These are phyloP conservation scores for Diplolepis rosae DNA, from an alignment of 2,888 invertebrate genomes.

Conservation along the genomic window DNA sequence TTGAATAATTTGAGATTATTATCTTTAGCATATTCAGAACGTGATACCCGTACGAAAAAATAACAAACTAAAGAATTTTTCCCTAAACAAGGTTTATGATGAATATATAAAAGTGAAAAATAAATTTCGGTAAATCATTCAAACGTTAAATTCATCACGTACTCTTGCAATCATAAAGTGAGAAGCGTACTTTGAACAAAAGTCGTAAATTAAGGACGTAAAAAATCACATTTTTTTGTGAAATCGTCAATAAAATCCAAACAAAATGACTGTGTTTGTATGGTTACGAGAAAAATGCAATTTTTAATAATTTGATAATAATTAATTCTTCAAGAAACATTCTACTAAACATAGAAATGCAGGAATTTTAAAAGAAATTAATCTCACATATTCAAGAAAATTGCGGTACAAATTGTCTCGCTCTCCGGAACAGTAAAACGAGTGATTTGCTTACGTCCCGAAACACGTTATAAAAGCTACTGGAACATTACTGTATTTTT, in stretches of 20 bases:
- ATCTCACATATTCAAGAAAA: neutral
- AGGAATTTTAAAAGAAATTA: neutral
- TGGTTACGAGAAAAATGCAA: neutral
- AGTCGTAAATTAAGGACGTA: neutral
- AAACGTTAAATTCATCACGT: neutral
- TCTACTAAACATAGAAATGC: neutral
- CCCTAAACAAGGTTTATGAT: too few species aligned
- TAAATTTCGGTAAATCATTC: too few species aligned
- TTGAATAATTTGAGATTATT: too few species aligned
- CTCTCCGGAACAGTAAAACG: constrained; percentile 14
- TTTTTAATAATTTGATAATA: neutral
- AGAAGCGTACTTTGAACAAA: neutral
- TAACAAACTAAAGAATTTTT: too few species aligned
- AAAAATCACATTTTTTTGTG: neutral
- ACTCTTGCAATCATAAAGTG: neutral
- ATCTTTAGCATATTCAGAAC: too few species aligned
- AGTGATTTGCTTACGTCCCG: neutral
- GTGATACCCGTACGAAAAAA: too few species aligned
- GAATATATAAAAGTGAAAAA: too few species aligned
- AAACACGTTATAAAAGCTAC: neutral
- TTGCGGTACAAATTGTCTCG: neutral
- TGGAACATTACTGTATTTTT: constrained; percentile 22
- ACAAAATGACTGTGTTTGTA: neutral
- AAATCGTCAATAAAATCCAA: neutral
- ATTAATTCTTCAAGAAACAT: neutral